Percentiles rank a stretch among this genome's conserved stretches.
Evolutionary conservation across 2,113 vertebrate species (phyloP).

Genomic region (Centrocercus urophasianus): DNA sequence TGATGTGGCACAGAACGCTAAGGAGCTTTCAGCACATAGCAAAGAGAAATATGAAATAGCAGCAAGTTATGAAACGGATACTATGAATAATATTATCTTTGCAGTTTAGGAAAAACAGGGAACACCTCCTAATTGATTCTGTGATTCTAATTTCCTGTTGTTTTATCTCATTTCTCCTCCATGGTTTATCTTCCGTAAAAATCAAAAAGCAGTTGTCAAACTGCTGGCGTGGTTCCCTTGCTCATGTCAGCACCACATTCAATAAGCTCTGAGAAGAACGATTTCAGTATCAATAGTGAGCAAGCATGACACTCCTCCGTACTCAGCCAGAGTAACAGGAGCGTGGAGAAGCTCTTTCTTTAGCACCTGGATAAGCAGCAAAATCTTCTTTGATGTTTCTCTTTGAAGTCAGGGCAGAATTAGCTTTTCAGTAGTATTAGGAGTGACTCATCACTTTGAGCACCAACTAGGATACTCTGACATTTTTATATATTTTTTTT

Average conservation of each 20-base stretch:
- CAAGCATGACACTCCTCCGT: neutral
- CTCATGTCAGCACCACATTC: neutral
- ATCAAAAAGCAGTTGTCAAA: slow-evolving; percentile 26
- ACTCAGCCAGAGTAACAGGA: neutral
- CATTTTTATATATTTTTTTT: neutral
- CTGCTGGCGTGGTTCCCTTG: slow-evolving; percentile 13
- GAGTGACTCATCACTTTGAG: slow-evolving; percentile 5
- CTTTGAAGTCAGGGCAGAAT: slow-evolving; percentile 49
- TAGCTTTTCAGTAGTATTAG: neutral
- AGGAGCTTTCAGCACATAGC: neutral
- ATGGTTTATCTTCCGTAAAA: neutral
- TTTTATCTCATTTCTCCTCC: neutral
- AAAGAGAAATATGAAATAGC: neutral
- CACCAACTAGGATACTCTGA: neutral
- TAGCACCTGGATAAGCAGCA: neutral
- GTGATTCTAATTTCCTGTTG: neutral
- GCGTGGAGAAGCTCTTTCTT: slow-evolving; percentile 26
- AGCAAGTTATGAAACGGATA: neutral
- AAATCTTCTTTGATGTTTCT: slow-evolving; percentile 6
- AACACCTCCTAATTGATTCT: neutral
- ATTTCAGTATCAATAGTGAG: slow-evolving; percentile 12
- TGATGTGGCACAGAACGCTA: accelerated
- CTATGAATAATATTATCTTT: neutral
- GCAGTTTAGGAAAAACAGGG: neutral
- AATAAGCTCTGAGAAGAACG: neutral